Evolutionary conservation across 1,140 invertebrate species (phyloP), one percentile per base, ranked within the genome.

Genomic region (Aphaenogaster floridana): DNA sequence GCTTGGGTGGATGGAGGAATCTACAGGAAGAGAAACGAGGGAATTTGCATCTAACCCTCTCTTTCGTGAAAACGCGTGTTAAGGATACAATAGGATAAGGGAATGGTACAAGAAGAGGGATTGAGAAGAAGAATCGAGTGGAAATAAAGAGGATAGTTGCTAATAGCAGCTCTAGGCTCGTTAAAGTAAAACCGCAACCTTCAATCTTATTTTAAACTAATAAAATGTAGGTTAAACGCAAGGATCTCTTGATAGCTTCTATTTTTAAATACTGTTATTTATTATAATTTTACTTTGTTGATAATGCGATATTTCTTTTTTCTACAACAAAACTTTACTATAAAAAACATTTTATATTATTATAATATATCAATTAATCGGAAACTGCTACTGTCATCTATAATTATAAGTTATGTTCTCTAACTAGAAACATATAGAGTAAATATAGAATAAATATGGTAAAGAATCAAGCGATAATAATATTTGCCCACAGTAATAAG

Each of bases 31-130:
- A 76, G 36, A 83, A 85, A 90, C 52, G 42, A 57, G 5, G 72
- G 34, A 87, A 90, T 90, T 90, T 90, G 86, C 89, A 88, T 85
- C 61, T 59, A 78, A 79, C 36, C 61, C 54, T 80, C 17, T 59
- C 28, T 42, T 68, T 89, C 78, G 21, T 79, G 85, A 86, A 83
- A 89, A 88, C 61, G 83, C 61, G 52, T 80, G 66, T 79, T 34
- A 78, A 76, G 39, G 52, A 83, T 79, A 74, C 36, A 63, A 9
- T 9, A n/a, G 11, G 36, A 59, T 17, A 21, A 78, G 28, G 3
- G 39, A 63, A 50, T 48, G 6, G 21, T 34, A 11, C 8, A 13
- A 48, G 42, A 13, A 85, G n/a, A 8, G 9, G 54, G 36, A n/a
- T 42, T 28, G 79, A 39, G n/a, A 57, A 83, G 80, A 89, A 89